A percentile compares a stretch with the other conserved stretches of the same genome.
Conservation (phyloP, 2,797 vertebrate genomes). For the Crypturellus tataupa region DNA sequence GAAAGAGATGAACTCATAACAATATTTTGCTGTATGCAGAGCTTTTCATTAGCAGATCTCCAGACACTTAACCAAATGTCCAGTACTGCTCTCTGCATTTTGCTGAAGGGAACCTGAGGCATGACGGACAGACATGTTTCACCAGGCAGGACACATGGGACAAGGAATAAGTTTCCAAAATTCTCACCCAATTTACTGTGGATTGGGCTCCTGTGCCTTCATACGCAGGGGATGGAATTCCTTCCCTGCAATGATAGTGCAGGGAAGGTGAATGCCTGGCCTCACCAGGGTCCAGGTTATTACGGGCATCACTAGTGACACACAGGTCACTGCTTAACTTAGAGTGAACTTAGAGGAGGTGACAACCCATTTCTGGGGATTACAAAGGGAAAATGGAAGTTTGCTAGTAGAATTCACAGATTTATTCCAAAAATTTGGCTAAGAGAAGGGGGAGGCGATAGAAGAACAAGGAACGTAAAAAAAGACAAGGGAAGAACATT, state of each 20-base stretch:
- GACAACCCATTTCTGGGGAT: not conserved
- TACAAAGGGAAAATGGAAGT: not conserved
- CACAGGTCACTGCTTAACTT: not conserved
- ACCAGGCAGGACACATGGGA: not conserved
- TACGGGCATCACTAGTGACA: not conserved
- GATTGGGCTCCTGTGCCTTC: not conserved
- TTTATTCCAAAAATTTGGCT: not conserved
- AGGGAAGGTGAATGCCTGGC: accelerated
- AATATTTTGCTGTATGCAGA: not conserved
- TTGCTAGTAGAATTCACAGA: not conserved
- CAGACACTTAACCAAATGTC: not conserved
- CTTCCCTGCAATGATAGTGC: not conserved
- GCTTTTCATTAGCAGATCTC: not conserved
- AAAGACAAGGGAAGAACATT: not conserved
- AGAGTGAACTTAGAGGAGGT: not conserved
- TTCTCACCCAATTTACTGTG: accelerated
- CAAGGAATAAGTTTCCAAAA: not conserved
- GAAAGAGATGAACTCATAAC: not conserved
- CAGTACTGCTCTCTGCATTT: not conserved
- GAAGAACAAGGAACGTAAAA: not conserved
- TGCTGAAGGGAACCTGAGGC: not conserved
- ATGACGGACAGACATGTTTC: not conserved
- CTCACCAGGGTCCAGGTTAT: not conserved
- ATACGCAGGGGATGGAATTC: not conserved
- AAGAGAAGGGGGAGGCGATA: accelerated